phyloP scores from a whole-genome alignment of 2,797 vertebrate species.

The Discoglossus pictus region DNA sequence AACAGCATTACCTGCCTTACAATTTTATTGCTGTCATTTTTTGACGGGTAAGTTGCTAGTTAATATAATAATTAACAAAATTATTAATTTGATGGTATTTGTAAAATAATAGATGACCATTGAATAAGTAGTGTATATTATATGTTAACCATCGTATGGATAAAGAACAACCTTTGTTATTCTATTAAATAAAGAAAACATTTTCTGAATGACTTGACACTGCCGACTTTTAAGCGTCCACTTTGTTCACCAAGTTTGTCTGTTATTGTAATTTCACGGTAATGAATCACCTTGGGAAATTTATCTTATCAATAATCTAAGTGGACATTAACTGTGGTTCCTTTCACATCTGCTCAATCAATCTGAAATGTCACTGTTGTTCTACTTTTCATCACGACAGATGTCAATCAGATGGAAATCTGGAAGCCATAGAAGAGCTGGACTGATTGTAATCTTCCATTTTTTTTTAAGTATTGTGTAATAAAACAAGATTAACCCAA shows the following conservation, averaged over 20 bases:
- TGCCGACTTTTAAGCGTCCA: not conserved
- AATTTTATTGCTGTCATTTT: too few relatives aligned
- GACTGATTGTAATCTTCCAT: not conserved
- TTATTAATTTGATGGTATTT: too few relatives aligned
- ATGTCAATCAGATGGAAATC: slow-evolving; percentile 52
- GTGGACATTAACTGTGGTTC: slow-evolving; percentile 54
- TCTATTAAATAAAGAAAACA: too few relatives aligned
- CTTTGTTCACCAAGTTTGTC: slow-evolving; percentile 57
- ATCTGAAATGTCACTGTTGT: not conserved
- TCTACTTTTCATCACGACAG: slow-evolving; percentile 53
- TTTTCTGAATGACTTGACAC: too few relatives aligned
- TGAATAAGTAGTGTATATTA: too few relatives aligned
- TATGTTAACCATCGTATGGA: too few relatives aligned
- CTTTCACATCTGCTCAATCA: slow-evolving; percentile 59
- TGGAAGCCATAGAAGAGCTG: not conserved
- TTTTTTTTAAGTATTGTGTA: not conserved
- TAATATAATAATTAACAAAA: too few relatives aligned
- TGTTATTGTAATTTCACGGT: slow-evolving; percentile 57
- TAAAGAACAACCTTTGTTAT: too few relatives aligned
- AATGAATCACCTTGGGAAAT: slow-evolving; percentile 53
- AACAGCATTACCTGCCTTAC: too few relatives aligned
- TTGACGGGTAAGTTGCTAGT: too few relatives aligned
- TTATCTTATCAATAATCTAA: slow-evolving; percentile 65
- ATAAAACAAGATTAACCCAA: slow-evolving; percentile 1
- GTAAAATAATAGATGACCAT: too few relatives aligned